Conservation (phyloP, 2,113 vertebrate genomes). For the Elanus axillaris region DNA sequence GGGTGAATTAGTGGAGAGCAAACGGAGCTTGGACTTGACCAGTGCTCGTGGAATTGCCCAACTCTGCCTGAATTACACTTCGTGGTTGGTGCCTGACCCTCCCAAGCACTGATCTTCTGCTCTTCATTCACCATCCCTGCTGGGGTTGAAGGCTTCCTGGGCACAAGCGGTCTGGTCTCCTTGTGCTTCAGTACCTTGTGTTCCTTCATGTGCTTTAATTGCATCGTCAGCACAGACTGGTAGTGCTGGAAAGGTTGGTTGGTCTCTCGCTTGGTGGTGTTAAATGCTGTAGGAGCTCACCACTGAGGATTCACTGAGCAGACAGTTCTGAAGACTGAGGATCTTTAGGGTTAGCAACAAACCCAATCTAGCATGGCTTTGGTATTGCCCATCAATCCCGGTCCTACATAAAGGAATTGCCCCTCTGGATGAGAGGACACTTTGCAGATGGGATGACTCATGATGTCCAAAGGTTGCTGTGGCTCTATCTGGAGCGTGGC, state of each 20-base stretch:
- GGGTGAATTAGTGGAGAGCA: neutral
- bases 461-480: neutral
- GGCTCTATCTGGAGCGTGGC: neutral
- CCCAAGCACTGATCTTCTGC: fast-evolving
- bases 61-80: neutral
- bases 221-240: fast-evolving
- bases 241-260: neutral
- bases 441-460: neutral
- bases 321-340: neutral
- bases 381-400: fast-evolving
- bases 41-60: too few relatives aligned
- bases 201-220: neutral
- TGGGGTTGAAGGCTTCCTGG: neutral
- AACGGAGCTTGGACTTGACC: neutral
- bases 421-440: neutral
- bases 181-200: neutral
- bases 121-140: neutral
- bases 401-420: neutral
- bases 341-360: neutral
- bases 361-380: neutral
- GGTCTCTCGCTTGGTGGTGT: neutral
- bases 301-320: neutral
- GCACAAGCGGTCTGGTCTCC: fast-evolving
- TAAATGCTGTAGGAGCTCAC: neutral
- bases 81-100: neutral